These are phyloP conservation scores for Upupa epops DNA, from an alignment of 2,113 vertebrate species.

Conservation along the genomic window DNA sequence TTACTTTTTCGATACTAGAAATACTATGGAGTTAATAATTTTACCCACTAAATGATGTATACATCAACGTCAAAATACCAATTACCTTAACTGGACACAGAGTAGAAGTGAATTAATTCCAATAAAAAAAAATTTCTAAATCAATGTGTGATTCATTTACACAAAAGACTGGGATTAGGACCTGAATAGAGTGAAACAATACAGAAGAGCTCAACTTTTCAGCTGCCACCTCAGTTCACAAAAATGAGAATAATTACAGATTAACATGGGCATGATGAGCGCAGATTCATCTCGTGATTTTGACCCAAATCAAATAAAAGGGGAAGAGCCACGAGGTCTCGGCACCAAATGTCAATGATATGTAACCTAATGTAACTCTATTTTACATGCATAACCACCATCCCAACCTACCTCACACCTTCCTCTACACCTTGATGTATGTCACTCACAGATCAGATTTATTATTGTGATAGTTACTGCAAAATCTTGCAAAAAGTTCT, in stretches of 20 bases:
- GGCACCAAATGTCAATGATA: background rate
- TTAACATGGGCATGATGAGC: background rate
- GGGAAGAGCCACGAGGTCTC: background rate
- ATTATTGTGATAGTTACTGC: background rate
- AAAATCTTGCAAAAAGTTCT: background rate
- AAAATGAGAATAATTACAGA: background rate
- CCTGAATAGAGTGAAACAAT: background rate
- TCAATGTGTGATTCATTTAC: background rate
- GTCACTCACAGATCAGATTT: background rate
- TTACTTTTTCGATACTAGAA: constrained; percentile 32
- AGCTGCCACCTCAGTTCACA: background rate
- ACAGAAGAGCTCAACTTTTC: background rate
- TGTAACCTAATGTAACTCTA: background rate
- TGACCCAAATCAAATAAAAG: background rate
- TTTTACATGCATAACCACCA: background rate
- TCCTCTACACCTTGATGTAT: background rate
- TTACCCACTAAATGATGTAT: background rate
- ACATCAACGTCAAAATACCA: background rate
- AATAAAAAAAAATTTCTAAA: background rate
- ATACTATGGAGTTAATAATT: background rate
- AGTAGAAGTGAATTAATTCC: background rate
- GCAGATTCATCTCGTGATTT: background rate
- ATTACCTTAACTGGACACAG: background rate
- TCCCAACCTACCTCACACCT: background rate
- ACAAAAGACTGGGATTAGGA: background rate